Evolutionary conservation across 64 coral and sea anemone genomes (phyloP).

Genomic region (Acropora yongei): DNA sequence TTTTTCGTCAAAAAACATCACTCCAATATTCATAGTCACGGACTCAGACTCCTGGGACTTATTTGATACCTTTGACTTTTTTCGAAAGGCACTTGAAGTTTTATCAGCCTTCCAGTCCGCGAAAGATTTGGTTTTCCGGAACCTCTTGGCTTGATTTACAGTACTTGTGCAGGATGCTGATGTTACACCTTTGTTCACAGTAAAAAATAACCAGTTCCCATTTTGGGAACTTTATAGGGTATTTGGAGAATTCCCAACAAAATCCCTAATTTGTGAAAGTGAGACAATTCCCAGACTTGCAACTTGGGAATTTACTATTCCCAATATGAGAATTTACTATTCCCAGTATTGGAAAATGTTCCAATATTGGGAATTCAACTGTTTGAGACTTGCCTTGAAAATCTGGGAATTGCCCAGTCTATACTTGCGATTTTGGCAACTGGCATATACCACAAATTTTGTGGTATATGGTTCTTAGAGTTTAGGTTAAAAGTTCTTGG

Average conservation of each 20-base stretch:
- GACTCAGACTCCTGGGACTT: no score
- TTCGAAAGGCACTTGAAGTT: background rate
- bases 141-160: background rate
- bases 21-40: no score
- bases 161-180: no score
- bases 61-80: background rate
- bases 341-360: background rate
- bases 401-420: background rate
- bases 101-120: background rate
- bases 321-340: background rate
- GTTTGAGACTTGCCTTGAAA: background rate
- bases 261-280: constrained; percentile 14
- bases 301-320: constrained; percentile 3
- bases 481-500: constrained; percentile 1
- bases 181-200: background rate
- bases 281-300: constrained; percentile 5
- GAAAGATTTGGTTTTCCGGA: background rate
- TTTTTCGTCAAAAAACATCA: no score
- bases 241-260: constrained; percentile 8
- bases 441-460: background rate
- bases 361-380: constrained; percentile 4
- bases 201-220: background rate
- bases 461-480: background rate
- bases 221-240: background rate
- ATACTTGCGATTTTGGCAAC: background rate